Conservation (phyloP, 2,888 invertebrate genomes). For the Hypsopygia costalis region DNA sequence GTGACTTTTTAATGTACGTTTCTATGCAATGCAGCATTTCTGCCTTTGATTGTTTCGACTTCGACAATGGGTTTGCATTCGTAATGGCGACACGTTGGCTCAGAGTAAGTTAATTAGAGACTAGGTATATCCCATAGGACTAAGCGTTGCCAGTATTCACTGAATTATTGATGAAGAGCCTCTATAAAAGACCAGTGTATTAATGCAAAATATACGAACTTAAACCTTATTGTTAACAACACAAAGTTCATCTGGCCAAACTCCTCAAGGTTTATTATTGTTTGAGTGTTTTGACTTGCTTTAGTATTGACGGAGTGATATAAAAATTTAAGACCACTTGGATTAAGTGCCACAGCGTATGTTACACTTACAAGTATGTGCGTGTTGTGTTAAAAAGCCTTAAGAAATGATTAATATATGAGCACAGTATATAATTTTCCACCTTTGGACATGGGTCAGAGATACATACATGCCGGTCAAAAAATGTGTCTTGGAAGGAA, state of each 20-base stretch:
- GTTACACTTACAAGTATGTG: too few species aligned
- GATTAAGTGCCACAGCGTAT: slow-evolving; percentile 15
- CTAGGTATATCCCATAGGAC: slow-evolving; percentile 36
- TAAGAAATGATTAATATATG: too few species aligned
- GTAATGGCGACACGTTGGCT: slow-evolving; percentile 29
- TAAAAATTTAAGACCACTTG: slow-evolving; percentile 9
- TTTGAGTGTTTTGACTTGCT: slow-evolving; percentile 6
- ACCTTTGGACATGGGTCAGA: too few species aligned
- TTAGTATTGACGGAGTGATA: slow-evolving; percentile 1
- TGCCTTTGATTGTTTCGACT: slow-evolving; percentile 24
- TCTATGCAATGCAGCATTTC: too few species aligned
- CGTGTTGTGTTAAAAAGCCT: too few species aligned
- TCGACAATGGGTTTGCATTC: slow-evolving; percentile 38
- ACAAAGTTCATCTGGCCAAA: background rate
- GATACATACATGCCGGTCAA: too few species aligned
- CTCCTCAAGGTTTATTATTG: background rate
- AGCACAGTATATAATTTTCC: too few species aligned
- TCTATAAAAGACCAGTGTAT: slow-evolving; percentile 7
- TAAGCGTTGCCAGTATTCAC: slow-evolving; percentile 16
- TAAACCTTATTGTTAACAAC: background rate
- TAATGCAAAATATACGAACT: background rate
- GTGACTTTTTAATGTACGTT: too few species aligned
- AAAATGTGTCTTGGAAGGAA: too few species aligned
- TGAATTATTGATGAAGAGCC: slow-evolving; percentile 19
- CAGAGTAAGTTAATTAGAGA: slow-evolving; percentile 40